Percentiles rank a stretch among this genome's conserved stretches.
Evolutionary conservation across 2,888 invertebrate genomes (phyloP).

Genomic region (Timandra comae): DNA sequence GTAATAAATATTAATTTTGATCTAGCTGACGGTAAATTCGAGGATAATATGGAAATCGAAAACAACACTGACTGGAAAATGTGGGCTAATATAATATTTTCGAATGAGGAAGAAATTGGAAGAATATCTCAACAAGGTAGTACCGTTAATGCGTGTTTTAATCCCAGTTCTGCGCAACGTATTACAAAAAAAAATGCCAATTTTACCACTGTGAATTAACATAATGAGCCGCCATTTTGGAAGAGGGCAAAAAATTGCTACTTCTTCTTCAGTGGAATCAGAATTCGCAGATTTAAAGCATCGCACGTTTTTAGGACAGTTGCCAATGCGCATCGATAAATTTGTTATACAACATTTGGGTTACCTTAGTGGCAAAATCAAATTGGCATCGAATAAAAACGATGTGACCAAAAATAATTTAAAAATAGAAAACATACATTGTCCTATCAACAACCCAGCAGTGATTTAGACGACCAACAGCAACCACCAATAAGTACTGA

Average conservation of each 20-base stretch:
- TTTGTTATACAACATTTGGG: constrained; percentile 1
- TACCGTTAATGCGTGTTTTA: not conserved
- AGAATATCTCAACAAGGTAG: too few relatives aligned
- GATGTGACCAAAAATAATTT: too few relatives aligned
- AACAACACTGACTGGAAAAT: not conserved
- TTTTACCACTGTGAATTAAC: constrained; percentile 4
- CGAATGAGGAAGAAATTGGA: not conserved
- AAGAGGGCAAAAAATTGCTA: constrained; percentile 3
- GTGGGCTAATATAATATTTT: not conserved
- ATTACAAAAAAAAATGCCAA: constrained; percentile 2
- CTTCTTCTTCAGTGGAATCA: constrained; percentile 5
- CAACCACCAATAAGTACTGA: too few relatives aligned
- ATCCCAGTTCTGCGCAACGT: not conserved
- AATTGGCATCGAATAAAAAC: too few relatives aligned
- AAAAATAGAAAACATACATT: too few relatives aligned
- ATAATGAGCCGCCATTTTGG: constrained; percentile 3
- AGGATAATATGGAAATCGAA: not conserved
- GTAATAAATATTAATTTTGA: not conserved
- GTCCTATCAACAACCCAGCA: too few relatives aligned
- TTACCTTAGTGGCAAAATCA: not conserved
- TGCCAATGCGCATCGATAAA: not conserved
- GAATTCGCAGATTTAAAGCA: constrained; percentile 6
- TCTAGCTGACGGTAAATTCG: too few relatives aligned
- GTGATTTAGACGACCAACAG: too few relatives aligned
- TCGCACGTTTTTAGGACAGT: too few relatives aligned